phyloP scores from a whole-genome alignment of 2,797 vertebrate species.

The Semaprochilodus insignis region DNA sequence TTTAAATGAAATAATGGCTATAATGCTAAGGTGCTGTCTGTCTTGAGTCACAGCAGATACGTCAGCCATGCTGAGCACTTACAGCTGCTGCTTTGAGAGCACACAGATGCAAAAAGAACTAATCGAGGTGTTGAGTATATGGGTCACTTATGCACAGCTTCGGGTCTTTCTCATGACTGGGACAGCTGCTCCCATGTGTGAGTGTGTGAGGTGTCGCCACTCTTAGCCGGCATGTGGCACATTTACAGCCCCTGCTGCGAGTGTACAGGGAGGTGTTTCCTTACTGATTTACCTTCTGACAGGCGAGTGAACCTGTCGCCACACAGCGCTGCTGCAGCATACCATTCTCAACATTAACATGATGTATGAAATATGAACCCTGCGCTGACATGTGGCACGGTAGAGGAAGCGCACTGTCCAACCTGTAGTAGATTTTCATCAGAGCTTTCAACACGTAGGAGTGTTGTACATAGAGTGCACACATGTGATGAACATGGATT shows the following conservation, averaged over 20 bases:
- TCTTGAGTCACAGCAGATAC: not conserved
- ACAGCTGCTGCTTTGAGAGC: constrained; percentile 2
- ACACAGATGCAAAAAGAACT: not conserved
- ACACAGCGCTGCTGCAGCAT: constrained; percentile 20
- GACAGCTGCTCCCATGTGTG: constrained; percentile 30
- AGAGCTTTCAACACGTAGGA: constrained; percentile 24
- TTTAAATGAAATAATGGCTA: not conserved
- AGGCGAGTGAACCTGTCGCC: constrained; percentile 34
- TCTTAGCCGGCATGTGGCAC: constrained; percentile 7
- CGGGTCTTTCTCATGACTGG: constrained; percentile 1
- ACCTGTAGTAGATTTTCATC: not conserved
- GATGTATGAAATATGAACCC: constrained; percentile 33
- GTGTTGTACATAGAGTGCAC: not conserved
- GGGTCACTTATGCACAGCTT: constrained; percentile 1
- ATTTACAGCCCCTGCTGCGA: constrained; percentile 30
- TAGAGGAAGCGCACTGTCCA: not conserved
- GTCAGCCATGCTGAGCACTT: not conserved
- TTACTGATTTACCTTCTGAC: constrained; percentile 37
- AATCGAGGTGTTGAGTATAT: constrained; percentile 16
- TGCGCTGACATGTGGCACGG: constrained; percentile 4
- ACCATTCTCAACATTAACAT: constrained; percentile 20
- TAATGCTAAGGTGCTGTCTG: not conserved
- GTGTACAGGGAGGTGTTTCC: constrained; percentile 31
- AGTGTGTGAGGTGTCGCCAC: not conserved
- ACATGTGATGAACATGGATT: too few species aligned